Conservation (phyloP, 1,140 invertebrate species). For the Polyergus mexicanus region DNA sequence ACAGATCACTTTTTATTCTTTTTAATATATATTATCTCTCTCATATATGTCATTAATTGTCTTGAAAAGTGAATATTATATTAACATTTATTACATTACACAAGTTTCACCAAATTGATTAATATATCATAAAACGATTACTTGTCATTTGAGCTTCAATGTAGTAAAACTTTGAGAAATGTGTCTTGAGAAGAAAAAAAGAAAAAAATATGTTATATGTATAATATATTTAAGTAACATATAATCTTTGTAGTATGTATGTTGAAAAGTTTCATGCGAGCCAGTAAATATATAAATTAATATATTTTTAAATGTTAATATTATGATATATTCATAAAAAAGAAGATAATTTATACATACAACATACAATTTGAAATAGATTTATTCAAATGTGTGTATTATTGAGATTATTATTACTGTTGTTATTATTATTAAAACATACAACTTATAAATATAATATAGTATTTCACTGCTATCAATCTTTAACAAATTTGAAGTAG, state of each 20-base stretch:
- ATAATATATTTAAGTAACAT: constrained; percentile 53
- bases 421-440: too few relatives aligned
- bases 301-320: constrained; percentile 71
- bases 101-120: constrained; percentile 19
- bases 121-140: constrained; percentile 9
- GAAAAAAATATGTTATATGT: constrained; percentile 57
- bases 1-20: constrained; percentile 20
- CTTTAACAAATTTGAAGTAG: constrained; percentile 26
- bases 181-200: constrained; percentile 48
- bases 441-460: too few relatives aligned
- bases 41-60: not conserved
- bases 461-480: not conserved
- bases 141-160: constrained; percentile 36
- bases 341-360: constrained; percentile 52
- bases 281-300: constrained; percentile 70
- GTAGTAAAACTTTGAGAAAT: constrained; percentile 12
- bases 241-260: constrained; percentile 70
- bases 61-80: constrained; percentile 39
- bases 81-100: constrained; percentile 26
- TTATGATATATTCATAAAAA: constrained; percentile 40
- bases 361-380: not conserved
- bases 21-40: constrained; percentile 34
- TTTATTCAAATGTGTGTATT: not conserved
- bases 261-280: constrained; percentile 69
- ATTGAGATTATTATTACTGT: too few relatives aligned